Percentiles rank a stretch among this genome's conserved stretches.
Evolutionary conservation across 2,888 invertebrate species (phyloP).

Genomic region (Pemphredon lugubris): DNA sequence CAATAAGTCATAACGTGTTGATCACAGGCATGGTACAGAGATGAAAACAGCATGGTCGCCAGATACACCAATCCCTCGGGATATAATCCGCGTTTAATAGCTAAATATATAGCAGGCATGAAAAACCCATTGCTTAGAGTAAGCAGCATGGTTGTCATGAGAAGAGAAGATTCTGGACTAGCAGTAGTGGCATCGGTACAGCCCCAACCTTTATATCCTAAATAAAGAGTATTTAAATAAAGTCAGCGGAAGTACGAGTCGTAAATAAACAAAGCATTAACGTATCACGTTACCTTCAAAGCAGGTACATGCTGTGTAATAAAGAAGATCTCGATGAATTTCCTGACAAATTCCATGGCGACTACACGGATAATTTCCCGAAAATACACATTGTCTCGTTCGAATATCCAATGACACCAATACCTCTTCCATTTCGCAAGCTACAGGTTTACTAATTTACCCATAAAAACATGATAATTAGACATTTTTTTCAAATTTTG

Average conservation of each 20-base stretch:
- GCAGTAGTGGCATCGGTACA: conserved; percentile 83
- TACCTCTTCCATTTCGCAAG: conserved; percentile 79
- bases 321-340: conserved; percentile 80
- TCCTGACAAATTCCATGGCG: conserved; percentile 81
- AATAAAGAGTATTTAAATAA: conserved; percentile 11
- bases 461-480: conserved; percentile 9
- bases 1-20: conserved; percentile 81
- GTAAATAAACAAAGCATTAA: background rate
- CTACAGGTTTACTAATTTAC: conserved; percentile 70
- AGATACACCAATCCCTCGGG: conserved; percentile 83
- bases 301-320: conserved; percentile 81
- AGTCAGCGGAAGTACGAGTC: background rate
- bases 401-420: conserved; percentile 80
- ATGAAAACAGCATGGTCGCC: conserved; percentile 84
- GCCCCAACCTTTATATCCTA: conserved; percentile 84
- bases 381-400: conserved; percentile 80
- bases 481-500: background rate
- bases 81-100: conserved; percentile 81
- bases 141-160: conserved; percentile 80
- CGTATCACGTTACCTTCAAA: conserved; percentile 75
- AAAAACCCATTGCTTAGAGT: conserved; percentile 84
- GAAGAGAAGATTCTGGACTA: conserved; percentile 74
- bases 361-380: conserved; percentile 80
- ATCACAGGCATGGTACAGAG: conserved; percentile 85
- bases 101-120: conserved; percentile 83